These are phyloP conservation scores for Lepidurus couesii DNA, from an alignment of 1,140 invertebrate species.

Conservation along the genomic window DNA sequence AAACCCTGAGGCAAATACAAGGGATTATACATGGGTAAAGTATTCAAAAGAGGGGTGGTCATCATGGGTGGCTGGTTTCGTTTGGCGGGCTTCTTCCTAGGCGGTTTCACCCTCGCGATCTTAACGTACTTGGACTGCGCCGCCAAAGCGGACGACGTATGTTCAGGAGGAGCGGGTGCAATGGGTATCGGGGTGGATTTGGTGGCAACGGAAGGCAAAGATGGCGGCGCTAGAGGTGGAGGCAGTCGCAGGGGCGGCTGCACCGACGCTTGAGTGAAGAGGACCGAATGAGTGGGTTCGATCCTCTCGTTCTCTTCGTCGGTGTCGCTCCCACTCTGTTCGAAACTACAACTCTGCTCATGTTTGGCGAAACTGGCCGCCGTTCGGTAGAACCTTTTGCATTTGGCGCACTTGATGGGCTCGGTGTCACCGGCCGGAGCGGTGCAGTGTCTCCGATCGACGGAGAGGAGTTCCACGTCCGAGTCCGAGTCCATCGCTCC, in stretches of 20 bases:
- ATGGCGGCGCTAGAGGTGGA: not conserved
- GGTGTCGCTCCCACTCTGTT: constrained; percentile 46
- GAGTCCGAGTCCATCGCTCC: constrained; percentile 55
- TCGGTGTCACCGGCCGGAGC: constrained; percentile 47
- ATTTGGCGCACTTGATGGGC: constrained; percentile 77
- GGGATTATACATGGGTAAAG: constrained; percentile 8
- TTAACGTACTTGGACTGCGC: constrained; percentile 27
- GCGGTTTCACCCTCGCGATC: constrained; percentile 51
- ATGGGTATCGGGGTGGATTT: not conserved
- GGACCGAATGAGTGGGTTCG: not conserved
- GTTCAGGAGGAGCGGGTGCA: not conserved
- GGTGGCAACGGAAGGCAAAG: not conserved
- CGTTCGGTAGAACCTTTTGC: constrained; percentile 82
- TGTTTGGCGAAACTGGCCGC: constrained; percentile 78
- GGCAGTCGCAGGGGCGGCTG: constrained; percentile 17
- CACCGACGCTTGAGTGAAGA: not conserved
- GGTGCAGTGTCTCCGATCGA: not conserved
- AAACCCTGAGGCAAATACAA: not conserved
- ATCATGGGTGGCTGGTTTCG: not conserved
- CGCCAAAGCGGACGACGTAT: not conserved
- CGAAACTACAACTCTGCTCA: constrained; percentile 60
- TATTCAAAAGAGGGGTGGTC: not conserved
- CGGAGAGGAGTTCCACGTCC: constrained; percentile 30
- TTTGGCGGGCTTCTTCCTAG: constrained; percentile 28
- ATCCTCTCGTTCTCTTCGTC: constrained; percentile 41